Conservation (phyloP, 1,140 invertebrate species). For the Nymphalis io region DNA sequence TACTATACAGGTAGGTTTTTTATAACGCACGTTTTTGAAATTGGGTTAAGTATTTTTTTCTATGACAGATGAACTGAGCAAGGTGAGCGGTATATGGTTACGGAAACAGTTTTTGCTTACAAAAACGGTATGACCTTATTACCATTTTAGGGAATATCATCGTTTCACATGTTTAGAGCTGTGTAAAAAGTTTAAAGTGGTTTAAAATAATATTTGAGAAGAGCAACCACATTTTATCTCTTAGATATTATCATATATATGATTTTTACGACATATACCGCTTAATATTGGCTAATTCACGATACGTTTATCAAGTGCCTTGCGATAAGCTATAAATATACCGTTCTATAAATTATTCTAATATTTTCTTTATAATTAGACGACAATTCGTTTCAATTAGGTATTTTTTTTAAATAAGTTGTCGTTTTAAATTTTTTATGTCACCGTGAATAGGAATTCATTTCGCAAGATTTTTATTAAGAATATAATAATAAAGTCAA, state of each 20-base stretch:
- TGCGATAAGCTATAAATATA: conserved; percentile 1
- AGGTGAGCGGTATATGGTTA: conserved; percentile 75
- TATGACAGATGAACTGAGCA: conserved; percentile 60
- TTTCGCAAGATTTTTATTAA: neutral
- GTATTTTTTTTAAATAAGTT: no score
- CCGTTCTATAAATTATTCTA: neutral
- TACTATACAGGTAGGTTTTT: conserved; percentile 71
- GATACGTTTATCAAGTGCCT: neutral
- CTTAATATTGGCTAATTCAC: neutral
- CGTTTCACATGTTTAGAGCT: conserved; percentile 61
- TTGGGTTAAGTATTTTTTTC: conserved; percentile 72
- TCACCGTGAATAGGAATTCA: no score
- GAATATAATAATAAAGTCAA: neutral
- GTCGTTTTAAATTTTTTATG: no score
- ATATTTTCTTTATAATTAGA: neutral
- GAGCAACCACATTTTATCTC: neutral
- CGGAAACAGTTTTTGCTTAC: conserved; percentile 70
- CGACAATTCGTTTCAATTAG: no score
- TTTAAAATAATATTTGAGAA: conserved; percentile 14
- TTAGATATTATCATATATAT: neutral
- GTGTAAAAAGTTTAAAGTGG: conserved; percentile 42
- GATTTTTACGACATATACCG: neutral
- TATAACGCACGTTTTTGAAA: conserved; percentile 60
- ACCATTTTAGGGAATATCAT: conserved; percentile 59
- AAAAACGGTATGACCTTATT: conserved; percentile 60